A percentile compares a stretch with the other conserved stretches of the same genome.
Evolutionary conservation across 2,888 invertebrate genomes (phyloP).

Genomic region (Pollenia labialis): DNA sequence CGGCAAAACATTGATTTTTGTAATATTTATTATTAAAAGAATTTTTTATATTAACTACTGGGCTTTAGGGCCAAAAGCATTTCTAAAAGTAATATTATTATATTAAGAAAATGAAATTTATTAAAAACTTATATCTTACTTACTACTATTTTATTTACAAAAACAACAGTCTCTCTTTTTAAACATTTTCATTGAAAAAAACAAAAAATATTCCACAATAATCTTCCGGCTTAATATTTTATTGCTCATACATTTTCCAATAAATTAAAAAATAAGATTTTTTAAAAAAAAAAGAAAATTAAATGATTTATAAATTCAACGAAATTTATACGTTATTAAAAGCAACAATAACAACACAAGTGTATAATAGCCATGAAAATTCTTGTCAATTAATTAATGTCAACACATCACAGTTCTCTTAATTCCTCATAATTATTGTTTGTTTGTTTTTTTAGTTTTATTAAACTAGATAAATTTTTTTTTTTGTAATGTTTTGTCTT

Average conservation of each 20-base stretch:
- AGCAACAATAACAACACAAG: conserved; percentile 28
- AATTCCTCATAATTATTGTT: conserved; percentile 34
- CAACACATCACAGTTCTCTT: conserved; percentile 32
- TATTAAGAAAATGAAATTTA: too few relatives aligned
- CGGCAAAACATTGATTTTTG: too few relatives aligned
- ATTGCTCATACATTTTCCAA: conserved; percentile 32
- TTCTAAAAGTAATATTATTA: too few relatives aligned
- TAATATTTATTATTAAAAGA: too few relatives aligned
- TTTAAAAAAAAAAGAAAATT: conserved; percentile 22
- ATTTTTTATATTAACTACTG: too few relatives aligned
- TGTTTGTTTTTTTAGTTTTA: conserved; percentile 2
- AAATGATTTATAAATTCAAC: conserved; percentile 28
- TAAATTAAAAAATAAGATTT: conserved; percentile 17
- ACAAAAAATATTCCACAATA: neutral
- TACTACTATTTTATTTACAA: too few relatives aligned
- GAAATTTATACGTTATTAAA: conserved; percentile 38
- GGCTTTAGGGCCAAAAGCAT: too few relatives aligned
- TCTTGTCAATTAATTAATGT: conserved; percentile 59
- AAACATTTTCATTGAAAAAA: conserved; percentile 14
- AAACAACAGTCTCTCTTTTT: too few relatives aligned
- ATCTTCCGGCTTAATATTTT: conserved; percentile 51
- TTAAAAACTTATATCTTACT: too few relatives aligned
- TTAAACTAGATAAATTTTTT: conserved; percentile 21
- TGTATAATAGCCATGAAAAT: conserved; percentile 34
- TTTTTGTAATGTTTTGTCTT: conserved; percentile 6